Conservation (phyloP, 2,888 invertebrate genomes). For the Siphlonurus alternatus region DNA sequence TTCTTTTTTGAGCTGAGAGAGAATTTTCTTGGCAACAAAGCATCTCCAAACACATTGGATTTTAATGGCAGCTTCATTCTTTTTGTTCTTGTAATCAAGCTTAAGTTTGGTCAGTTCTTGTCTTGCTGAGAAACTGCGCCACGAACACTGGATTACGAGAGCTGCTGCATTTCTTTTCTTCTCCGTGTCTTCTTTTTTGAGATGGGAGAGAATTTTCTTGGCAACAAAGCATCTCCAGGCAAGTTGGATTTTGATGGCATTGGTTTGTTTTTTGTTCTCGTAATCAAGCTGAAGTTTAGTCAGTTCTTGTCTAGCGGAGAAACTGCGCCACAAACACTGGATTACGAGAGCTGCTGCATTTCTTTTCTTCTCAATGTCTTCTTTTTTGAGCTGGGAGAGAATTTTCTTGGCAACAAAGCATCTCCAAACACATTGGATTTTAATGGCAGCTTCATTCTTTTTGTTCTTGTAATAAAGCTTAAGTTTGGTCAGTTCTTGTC, state of each 20-base stretch:
- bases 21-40: not conserved
- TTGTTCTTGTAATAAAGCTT: not conserved
- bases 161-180: slow-evolving; percentile 33
- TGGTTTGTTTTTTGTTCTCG: not conserved
- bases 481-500: not conserved
- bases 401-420: not conserved
- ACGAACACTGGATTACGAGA: slow-evolving; percentile 39
- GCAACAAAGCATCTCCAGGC: slow-evolving; percentile 1
- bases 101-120: not conserved
- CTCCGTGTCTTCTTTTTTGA: not conserved
- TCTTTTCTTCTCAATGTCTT: not conserved
- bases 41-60: not conserved
- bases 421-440: not conserved
- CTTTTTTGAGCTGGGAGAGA: not conserved
- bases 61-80: not conserved
- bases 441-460: not conserved
- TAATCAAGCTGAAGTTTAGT: not conserved
- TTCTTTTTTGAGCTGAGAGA: not conserved
- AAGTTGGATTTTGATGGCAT: not conserved
- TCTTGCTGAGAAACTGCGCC: slow-evolving; percentile 23
- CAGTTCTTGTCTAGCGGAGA: not conserved
- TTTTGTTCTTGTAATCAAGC: not conserved
- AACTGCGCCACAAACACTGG: not conserved
- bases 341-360: not conserved
- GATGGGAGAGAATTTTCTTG: not conserved